These are phyloP conservation scores for Dugesia japonica DNA, from an alignment of 2,888 invertebrate species.

Conservation along the genomic window DNA sequence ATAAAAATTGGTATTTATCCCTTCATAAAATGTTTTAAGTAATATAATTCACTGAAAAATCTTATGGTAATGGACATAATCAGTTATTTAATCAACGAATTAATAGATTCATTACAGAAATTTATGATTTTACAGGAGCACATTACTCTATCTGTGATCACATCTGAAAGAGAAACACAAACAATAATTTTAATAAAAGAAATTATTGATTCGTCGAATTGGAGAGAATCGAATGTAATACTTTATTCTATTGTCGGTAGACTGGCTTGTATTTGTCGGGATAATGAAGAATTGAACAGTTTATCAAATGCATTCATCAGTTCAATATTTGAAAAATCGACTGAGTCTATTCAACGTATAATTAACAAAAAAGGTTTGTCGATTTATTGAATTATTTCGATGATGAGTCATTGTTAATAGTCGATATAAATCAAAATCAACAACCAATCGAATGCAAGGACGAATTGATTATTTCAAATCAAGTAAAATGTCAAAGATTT, in stretches of 20 bases:
- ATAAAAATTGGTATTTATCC: no score
- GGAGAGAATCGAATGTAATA: background rate
- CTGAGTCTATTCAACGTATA: background rate
- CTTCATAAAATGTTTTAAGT: no score
- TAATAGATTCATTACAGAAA: no score
- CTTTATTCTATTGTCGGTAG: background rate
- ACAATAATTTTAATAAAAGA: background rate
- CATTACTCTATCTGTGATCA: background rate
- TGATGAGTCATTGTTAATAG: background rate
- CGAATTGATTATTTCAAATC: background rate
- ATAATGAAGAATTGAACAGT: background rate
- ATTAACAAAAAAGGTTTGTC: background rate
- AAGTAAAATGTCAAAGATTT: background rate
- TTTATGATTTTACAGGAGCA: background rate
- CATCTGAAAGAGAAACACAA: background rate
- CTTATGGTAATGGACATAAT: no score
- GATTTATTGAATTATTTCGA: background rate
- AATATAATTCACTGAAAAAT: no score
- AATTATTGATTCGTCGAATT: background rate
- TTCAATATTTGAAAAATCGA: background rate
- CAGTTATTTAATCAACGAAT: no score
- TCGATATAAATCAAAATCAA: constrained; percentile 1
- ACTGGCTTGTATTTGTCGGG: background rate
- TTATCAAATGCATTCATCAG: background rate
- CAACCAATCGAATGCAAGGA: background rate